Base-by-base conservation (phyloP, 2,888 invertebrate species). In the Griposia aprilina region DNA sequence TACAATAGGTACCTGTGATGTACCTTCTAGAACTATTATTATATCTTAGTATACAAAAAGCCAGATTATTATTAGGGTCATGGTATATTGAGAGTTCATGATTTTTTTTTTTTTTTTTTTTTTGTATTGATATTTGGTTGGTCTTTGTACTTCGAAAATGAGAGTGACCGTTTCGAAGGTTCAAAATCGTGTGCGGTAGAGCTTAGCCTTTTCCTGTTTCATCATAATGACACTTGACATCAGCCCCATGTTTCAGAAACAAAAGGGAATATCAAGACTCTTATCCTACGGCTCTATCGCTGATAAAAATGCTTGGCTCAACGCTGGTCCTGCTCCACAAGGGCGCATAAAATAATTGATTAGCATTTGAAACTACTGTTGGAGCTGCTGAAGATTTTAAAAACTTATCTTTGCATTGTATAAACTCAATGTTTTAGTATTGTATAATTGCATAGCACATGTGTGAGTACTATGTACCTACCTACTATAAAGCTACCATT, bases 161-260 rank as follows among this genome's bases (percentile, higher is more conserved):
- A 81, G 81, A 63, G 77, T 52, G 62, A 17, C 10, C 0, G 62
- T 36, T 52, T 15, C 48, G 20, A 26, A 68, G 62, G 45, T 45
- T 57, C 45, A 68, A 60, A 78, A 10, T 68, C 36, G 55, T 63
- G 13, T 78, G 68, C 50, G 3, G 41, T 74, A 48, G 60, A 52
- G 82, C 78, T 78, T 23, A 78, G 63, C 72, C 48, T 78, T 85
- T 84, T 66, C 78, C 81, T 67, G 66, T 48, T 75, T 70, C 66
- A 59, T 50, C 66, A 20, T 62, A 78, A 84, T 75, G 74, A 66
- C 63, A 63, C 85, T 82, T 67, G 52, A 78, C 57, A 69, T 48
- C 55, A 73, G 69, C 69, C 62, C 62, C 62, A 66, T 62, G 52
- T 13, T 59, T 45, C 48, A 63, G 57, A 23, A 60, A 81, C 65